Conservation (phyloP, 2,888 invertebrate species). For the Pachymerium ferrugineum region DNA sequence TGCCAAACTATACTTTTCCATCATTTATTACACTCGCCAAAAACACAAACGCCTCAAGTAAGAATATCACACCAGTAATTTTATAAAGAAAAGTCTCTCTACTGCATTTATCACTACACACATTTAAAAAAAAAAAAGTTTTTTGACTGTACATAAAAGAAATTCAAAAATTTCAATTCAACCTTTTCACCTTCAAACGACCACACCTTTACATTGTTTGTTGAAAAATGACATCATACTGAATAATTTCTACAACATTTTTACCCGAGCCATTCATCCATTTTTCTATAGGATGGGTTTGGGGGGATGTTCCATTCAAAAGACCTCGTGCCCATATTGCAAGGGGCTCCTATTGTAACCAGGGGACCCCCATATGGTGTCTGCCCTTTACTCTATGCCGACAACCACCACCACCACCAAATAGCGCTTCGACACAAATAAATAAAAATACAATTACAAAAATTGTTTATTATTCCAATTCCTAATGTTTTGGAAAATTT, state of each 20-base stretch:
- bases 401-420: background rate
- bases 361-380: background rate
- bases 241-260: slow-evolving; percentile 15
- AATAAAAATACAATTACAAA: no score
- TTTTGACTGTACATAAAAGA: no score
- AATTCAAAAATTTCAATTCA: no score
- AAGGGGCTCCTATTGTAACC: background rate
- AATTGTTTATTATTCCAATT: no score
- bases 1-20: background rate
- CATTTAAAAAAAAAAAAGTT: no score
- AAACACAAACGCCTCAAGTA: background rate
- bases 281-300: background rate
- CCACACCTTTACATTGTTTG: slow-evolving; percentile 9
- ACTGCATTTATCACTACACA: no score
- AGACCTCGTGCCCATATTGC: slow-evolving; percentile 18
- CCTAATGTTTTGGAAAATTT: no score
- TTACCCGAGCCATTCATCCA: background rate
- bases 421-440: background rate
- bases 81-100: background rate
- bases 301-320: slow-evolving; percentile 11
- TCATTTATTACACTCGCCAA: background rate
- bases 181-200: no score
- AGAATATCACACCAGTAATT: slow-evolving; percentile 18
- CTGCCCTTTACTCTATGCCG: slow-evolving; percentile 11
- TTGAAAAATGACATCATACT: slow-evolving; percentile 7